Base-by-base conservation (phyloP, 2,797 vertebrate genomes). In the Florisuga fusca region DNA sequence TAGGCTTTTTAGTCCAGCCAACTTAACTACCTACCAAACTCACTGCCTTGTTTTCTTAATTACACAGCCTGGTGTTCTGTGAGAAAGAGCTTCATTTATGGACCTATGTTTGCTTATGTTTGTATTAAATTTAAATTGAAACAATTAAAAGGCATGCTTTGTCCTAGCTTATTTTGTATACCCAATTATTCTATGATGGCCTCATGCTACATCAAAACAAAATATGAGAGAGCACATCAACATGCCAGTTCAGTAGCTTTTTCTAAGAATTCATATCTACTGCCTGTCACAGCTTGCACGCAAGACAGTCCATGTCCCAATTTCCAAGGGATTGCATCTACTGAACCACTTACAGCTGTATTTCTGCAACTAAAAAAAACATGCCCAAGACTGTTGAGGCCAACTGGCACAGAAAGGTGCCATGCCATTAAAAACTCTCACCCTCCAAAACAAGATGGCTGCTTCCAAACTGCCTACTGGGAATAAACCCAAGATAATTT, bases 321-420 rank as follows among this genome's bases (percentile, higher is more conserved):
- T 74, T 77, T 89, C 82, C 86, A 80, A 55, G 53, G 74, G 61
- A 82, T 31, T 90, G 55, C 63, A 84, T 57, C 61, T 71, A 55
- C 72, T 20, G 21, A 90, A 51, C 38, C 75, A 80, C 79, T 92
- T 91, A 64, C 50, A 91, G 58, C 29, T 80, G 4, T 77, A 85
- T 46, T 85, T 93, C 91, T 89, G 84, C 33, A 72, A 85, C 41
- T 61, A 83, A 92, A 95, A 89, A 46, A 95, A 91, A 89, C 63
- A 79, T 22, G 58, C 26, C 25, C 57, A 75, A 54, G 53, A 85
- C n/a, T n/a, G 61, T 14, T 74, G 58, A 93, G 89, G 66, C 75
- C 82, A 96, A 63, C 64, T 83, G 94, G 89, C 79, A 89, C 54
- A 61, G 61, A 76, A 66, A 92, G 31, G 68, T 89, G 72, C 36